Evolutionary conservation across 2,113 vertebrate species (phyloP).

Genomic region (Uropsilus gracilis): DNA sequence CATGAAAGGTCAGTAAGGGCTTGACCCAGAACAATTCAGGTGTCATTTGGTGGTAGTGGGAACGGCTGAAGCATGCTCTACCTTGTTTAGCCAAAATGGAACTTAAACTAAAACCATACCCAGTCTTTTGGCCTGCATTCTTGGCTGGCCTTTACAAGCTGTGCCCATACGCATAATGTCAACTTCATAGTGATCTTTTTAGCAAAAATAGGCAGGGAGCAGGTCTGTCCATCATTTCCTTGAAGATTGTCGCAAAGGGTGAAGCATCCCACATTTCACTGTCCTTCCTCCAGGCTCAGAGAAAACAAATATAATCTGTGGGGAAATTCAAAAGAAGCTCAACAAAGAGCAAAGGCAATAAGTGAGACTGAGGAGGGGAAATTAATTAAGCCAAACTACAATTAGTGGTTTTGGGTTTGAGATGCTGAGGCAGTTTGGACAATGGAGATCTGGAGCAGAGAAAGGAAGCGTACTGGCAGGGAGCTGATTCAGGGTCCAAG

Average conservation of each 20-base stretch:
- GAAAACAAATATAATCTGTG: slow-evolving; percentile 41
- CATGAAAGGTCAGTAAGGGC: not conserved
- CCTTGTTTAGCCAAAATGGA: slow-evolving; percentile 39
- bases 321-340: slow-evolving; percentile 22
- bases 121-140: not conserved
- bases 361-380: slow-evolving; percentile 78
- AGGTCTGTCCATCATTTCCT: not conserved
- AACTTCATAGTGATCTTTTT: not conserved
- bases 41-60: not conserved
- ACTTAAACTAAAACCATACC: not conserved
- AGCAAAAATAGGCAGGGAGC: not conserved
- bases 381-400: slow-evolving; percentile 84
- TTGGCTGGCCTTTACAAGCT: not conserved
- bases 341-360: slow-evolving; percentile 69
- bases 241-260: not conserved
- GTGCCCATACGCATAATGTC: not conserved
- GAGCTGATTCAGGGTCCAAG: slow-evolving; percentile 67
- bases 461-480: slow-evolving; percentile 57
- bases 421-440: slow-evolving; percentile 75
- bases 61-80: not conserved
- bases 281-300: slow-evolving; percentile 28
- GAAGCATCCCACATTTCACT: not conserved
- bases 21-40: not conserved
- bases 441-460: slow-evolving; percentile 74
- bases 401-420: slow-evolving; percentile 78